Base-by-base conservation (phyloP, 2,113 vertebrate species). In the Alligator mississippiensis region DNA sequence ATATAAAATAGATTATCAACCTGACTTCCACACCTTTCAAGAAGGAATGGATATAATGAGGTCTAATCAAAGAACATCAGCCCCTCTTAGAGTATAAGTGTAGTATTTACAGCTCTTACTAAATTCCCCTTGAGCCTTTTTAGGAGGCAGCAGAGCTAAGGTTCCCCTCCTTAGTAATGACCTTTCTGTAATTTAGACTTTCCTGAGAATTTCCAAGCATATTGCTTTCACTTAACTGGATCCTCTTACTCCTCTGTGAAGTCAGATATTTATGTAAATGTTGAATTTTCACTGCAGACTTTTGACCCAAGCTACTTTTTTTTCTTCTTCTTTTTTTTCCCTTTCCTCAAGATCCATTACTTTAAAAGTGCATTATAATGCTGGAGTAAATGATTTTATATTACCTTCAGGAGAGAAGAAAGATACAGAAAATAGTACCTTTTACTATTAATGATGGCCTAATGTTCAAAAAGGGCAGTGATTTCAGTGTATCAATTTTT, bases 171-270 rank as follows among this genome's bases (percentile, higher is more conserved):
- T 30, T 90, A 81, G 76, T 77, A 96, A 93, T 87, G 60, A 80
- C n/a, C 25, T 38, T 88, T 64, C 84, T 76, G 75, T 95, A 96
- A 95, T 92, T 83, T 89, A 87, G 13, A 75, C 90, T 94, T 94
- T 93, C 59, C 75, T 89, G 47, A 95, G 68, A 93, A 88, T 92
- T 95, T 96, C 75, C 17, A 94, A 89, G 87, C 77, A 60, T 66
- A 78, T 5, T 95, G 22, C 47, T 92, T 97, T 96, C 76, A 84
- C 72, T 96, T 93, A 86, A 77, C 74, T 89, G 81, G 68, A 91
- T 89, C 38, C 19, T 90, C 90, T 90, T 82, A 92, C 84, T 88
- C 38, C 82, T 68, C 21, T 57, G 18, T 95, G 57, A 87, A 88
- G 59, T 92, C 30, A 93, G 86, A 74, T 82, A 76, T 58, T 21